Conservation (phyloP, 2,888 invertebrate species). For the Apoderus coryli region DNA sequence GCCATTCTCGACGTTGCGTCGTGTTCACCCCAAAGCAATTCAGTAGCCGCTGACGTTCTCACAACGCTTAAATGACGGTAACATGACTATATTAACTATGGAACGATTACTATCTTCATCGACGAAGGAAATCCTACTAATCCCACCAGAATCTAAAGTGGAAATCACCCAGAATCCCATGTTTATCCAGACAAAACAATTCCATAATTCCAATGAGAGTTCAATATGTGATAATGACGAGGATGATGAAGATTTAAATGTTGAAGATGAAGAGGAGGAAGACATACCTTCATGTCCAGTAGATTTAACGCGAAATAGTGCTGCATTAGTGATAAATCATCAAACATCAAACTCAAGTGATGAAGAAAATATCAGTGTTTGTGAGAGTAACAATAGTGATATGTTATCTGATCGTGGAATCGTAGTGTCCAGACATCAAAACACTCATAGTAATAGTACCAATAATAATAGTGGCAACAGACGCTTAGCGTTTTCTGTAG, state of each 20-base stretch:
- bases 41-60: too few relatives aligned
- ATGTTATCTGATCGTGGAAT: constrained; percentile 31
- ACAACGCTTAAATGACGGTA: too few relatives aligned
- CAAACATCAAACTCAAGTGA: too few relatives aligned
- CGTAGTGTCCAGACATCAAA: constrained; percentile 37
- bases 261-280: constrained; percentile 33
- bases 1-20: constrained; percentile 12
- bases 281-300: constrained; percentile 33
- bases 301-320: constrained; percentile 28
- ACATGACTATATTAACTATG: constrained; percentile 38
- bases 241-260: constrained; percentile 28
- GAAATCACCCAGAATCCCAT: too few relatives aligned
- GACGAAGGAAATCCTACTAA: constrained; percentile 30
- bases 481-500: constrained; percentile 74
- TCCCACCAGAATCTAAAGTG: constrained; percentile 28
- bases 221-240: too few relatives aligned
- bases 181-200: too few relatives aligned
- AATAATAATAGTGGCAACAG: too few relatives aligned
- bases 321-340: too few relatives aligned
- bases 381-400: constrained; percentile 36
- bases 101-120: constrained; percentile 32
- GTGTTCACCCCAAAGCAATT: too few relatives aligned
- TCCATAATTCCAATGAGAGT: too few relatives aligned
- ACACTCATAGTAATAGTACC: too few relatives aligned
- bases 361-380: too few relatives aligned